phyloP scores from a whole-genome alignment of 2,113 vertebrate species.

The Scortum barcoo region DNA sequence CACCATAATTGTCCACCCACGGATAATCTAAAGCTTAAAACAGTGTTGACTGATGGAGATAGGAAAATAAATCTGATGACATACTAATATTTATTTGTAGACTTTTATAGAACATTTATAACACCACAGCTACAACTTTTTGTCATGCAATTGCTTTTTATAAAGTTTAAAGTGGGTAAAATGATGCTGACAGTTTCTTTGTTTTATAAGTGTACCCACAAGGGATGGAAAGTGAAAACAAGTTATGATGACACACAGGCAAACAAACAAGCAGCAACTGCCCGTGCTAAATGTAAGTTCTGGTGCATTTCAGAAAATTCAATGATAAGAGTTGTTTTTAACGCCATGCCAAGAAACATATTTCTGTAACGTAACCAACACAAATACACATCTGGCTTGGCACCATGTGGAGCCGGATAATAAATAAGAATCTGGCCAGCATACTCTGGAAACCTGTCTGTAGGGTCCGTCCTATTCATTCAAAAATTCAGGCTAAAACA shows the following conservation, averaged over 20 bases:
- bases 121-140: neutral
- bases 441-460: neutral
- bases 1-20: conserved; percentile 28
- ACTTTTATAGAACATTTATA: neutral
- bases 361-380: neutral
- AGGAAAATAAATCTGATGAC: neutral
- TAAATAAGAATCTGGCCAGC: neutral
- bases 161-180: neutral
- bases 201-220: neutral
- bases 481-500: neutral
- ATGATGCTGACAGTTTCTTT: neutral
- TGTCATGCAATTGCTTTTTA: neutral
- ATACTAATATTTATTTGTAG: neutral
- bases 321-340: neutral
- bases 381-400: neutral
- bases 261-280: too few species aligned
- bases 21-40: conserved; percentile 32
- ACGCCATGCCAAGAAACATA: neutral
- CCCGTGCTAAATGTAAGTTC: too few species aligned
- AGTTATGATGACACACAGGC: neutral
- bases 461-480: neutral
- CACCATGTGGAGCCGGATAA: conserved; percentile 6
- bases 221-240: neutral
- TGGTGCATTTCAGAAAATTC: neutral
- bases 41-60: neutral